phyloP scores from a whole-genome alignment of 2,888 invertebrate species.

The Chorisops tibialis region DNA sequence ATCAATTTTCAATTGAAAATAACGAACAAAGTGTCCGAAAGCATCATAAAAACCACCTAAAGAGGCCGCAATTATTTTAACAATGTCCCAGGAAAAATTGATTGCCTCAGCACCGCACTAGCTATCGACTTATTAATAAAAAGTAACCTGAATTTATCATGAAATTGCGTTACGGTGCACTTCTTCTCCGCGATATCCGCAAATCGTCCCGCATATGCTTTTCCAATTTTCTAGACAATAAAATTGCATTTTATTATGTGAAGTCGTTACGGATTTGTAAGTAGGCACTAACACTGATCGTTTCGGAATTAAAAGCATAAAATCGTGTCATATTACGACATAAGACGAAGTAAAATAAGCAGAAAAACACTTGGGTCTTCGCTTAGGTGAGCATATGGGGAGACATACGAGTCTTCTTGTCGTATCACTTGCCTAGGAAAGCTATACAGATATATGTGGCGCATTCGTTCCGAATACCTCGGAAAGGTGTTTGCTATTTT shows the following conservation, averaged over 20 bases:
- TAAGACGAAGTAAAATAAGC: slow-evolving; percentile 21
- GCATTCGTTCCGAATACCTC: not conserved
- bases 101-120: slow-evolving; percentile 11
- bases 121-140: slow-evolving; percentile 7
- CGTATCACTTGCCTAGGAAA: not conserved
- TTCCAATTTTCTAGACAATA: slow-evolving; percentile 24
- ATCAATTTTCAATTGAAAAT: slow-evolving; percentile 5
- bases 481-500: slow-evolving; percentile 3
- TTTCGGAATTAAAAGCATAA: slow-evolving; percentile 24
- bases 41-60: slow-evolving; percentile 5
- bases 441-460: no score
- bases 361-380: slow-evolving; percentile 6
- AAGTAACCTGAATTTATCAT: slow-evolving; percentile 15
- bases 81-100: slow-evolving; percentile 11
- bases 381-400: not conserved
- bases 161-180: slow-evolving; percentile 13
- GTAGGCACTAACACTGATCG: slow-evolving; percentile 24
- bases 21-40: no score
- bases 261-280: slow-evolving; percentile 25
- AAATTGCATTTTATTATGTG: slow-evolving; percentile 25
- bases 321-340: slow-evolving; percentile 24
- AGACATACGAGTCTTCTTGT: not conserved
- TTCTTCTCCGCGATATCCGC: not conserved
- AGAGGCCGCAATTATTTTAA: slow-evolving; percentile 8
- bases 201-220: slow-evolving; percentile 8